Evolutionary conservation across 2,888 invertebrate genomes (phyloP), one percentile per base, ranked within the genome.

Genomic region (Rugalucina vietnamica): DNA sequence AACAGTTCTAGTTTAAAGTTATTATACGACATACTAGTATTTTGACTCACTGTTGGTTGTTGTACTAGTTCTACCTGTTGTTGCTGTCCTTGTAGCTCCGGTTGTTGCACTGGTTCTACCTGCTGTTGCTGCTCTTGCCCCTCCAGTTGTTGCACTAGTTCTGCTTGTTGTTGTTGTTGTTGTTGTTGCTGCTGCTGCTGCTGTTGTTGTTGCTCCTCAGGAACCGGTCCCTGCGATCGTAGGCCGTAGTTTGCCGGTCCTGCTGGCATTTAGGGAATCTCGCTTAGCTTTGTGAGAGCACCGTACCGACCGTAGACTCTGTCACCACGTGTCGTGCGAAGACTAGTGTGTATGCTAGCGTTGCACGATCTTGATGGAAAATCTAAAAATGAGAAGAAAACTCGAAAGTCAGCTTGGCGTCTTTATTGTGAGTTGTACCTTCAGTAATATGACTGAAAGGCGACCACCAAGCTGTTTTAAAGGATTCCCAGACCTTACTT

Each of bases 171-270:
- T 43, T 8, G 8, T 18, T 43, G 8, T 18, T 12, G 10, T 18
- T 43, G 43, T 18, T 18, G n/a, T n/a, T 72, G 14, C 39, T 4
- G 43, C 43, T 34, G 24, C 29, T 72, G 54, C 10, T n/a, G n/a
- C n/a, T n/a, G n/a, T n/a, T n/a, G n/a, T n/a, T 29, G 27, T 21
- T 60, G 60, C 27, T 29, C 60, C 29, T 2, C 29, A 29, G 29
- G 27, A 8, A 10, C 29, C 60, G 27, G 29, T 8, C 18, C 32
- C 5, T 34, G 3, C n/a, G 76, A 57, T 1, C 37, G 57, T 34
- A 76, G 60, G 24, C 60, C 37, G 39, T 76, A 76, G 24, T 76
- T 76, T 27, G 76, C 57, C 24, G 76, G 57, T 60, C 27, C n/a
- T 24, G 60, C 57, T 12, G 36, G 37, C 14, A 76, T 3, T 54